phyloP scores from a whole-genome alignment of 2,113 vertebrate species.

The Euleptes europaea region DNA sequence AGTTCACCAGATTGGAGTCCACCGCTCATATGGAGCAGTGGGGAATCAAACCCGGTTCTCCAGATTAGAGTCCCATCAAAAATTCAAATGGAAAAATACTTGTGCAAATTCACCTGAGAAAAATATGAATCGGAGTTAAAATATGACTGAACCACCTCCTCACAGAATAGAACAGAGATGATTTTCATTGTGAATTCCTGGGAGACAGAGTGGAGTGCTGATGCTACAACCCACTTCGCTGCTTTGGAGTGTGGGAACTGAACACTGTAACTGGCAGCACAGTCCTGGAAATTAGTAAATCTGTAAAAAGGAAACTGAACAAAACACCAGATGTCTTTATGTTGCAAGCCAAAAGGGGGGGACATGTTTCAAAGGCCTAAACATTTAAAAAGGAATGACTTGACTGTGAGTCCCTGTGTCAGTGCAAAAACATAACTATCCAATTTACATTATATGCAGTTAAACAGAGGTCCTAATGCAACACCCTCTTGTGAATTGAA shows the following conservation, averaged over 20 bases:
- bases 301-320: slow-evolving; percentile 39
- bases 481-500: background rate
- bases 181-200: background rate
- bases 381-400: slow-evolving; percentile 13
- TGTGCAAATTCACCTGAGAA: background rate
- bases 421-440: background rate
- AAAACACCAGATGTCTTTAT: slow-evolving; percentile 31
- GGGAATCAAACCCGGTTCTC: no score
- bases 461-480: background rate
- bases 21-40: no score
- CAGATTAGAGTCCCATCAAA: no score
- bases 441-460: background rate
- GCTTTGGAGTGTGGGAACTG: background rate
- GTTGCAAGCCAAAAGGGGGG: slow-evolving; percentile 7
- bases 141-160: background rate
- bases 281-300: slow-evolving; percentile 20
- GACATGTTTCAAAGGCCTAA: background rate
- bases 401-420: slow-evolving; percentile 1
- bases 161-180: background rate
- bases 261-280: background rate
- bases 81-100: no score
- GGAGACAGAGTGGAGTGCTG: background rate
- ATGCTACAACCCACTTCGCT: slow-evolving; percentile 5
- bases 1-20: no score
- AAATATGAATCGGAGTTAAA: background rate